Evolutionary conservation across 2,797 vertebrate species (phyloP).

Genomic region (Helicolenus hilgendorfi): DNA sequence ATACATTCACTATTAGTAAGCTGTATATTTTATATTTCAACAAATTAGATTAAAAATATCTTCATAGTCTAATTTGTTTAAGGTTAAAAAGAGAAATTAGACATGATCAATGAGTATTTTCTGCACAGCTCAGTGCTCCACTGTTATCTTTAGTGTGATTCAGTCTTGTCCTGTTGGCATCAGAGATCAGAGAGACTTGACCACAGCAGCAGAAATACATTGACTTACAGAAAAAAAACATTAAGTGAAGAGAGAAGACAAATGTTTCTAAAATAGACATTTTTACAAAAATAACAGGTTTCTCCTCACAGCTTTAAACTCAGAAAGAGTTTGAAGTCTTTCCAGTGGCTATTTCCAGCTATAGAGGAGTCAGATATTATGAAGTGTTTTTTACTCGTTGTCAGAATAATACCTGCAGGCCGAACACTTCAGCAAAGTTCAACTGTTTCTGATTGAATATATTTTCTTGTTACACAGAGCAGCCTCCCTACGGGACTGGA

Average conservation of each 20-base stretch:
- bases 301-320: constrained; percentile 51
- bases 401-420: constrained; percentile 39
- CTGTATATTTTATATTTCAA: background rate
- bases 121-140: background rate
- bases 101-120: background rate
- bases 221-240: constrained; percentile 1
- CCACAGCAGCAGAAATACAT: background rate
- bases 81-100: background rate
- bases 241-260: background rate
- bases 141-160: constrained; percentile 22
- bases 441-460: background rate
- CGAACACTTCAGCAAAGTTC: background rate
- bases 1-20: background rate
- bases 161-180: background rate
- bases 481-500: background rate
- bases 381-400: constrained; percentile 36
- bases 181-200: background rate
- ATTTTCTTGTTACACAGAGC: background rate
- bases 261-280: constrained; percentile 50
- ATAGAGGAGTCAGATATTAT: constrained; percentile 40
- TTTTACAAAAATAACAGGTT: constrained; percentile 55
- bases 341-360: constrained; percentile 69
- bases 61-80: background rate
- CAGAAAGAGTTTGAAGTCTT: constrained; percentile 52
- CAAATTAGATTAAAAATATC: background rate